Evolutionary conservation across 2,113 vertebrate genomes (phyloP), one percentile per base, ranked within the genome.

Genomic region (Dicaeum eximium): DNA sequence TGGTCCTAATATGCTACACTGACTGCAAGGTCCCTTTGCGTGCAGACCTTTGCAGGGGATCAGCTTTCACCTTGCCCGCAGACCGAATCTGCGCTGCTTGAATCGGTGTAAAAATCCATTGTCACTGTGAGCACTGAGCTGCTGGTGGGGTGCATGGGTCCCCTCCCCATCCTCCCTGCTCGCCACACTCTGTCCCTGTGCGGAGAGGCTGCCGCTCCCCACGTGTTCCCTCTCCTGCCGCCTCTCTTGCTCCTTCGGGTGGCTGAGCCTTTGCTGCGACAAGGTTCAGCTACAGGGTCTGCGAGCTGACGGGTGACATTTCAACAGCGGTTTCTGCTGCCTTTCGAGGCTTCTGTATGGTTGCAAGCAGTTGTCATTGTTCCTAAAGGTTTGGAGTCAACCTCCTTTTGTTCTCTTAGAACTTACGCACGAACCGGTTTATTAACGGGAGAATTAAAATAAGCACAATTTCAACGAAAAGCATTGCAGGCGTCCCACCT

Each of bases 141-240:
- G 11, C 42, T 1, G 7, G 9, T 3, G 3, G 14, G 35, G 47
- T 1, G 20, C 24, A 6, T 0, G 3, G 23, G 4, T 48, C 24
- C 28, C n/a, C 14, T 87, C 7, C 38, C 11, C 13, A 3, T 15
- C 28, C 11, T 53, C 28, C 15, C 25, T 54, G 16, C 28, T 58
- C 11, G 8, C 40, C 37, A 23, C 15, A 11, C 10, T 33, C 33
- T 6, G 15, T 19, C 7, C 66, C 16, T 8, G 45, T 5, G 17
- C 2, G 0, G 8, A 75, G 57, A 16, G 0, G 11, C 62, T 86
- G 62, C 58, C 0, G 1, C 51, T 82, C 31, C 40, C 65, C n/a
- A 9, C 1, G 3, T 1, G 2, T 22, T 33, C 54, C 56, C n/a
- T 48, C 42, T 60, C 50, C 37, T 1, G 2, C 35, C 0, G 1